Evolutionary conservation across 1,140 invertebrate species (phyloP), one percentile per base, ranked within the genome.

Genomic region (Cydia pomonella): DNA sequence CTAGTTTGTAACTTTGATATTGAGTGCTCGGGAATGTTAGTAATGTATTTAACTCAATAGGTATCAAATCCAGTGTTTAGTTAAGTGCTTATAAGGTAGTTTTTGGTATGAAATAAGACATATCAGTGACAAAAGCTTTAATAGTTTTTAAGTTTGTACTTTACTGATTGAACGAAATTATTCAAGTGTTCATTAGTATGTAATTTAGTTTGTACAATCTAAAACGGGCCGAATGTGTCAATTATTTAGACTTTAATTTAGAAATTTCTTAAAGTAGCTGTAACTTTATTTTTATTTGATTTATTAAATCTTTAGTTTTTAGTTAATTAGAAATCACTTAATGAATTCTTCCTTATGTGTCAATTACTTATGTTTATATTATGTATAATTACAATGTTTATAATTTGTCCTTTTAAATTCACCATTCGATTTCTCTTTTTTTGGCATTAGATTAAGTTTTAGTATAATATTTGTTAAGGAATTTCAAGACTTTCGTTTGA

Each of bases 401-500:
- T n/a, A n/a, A n/a, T 75, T 73, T 27, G 47, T 75, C 79, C 73
- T 66, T 44, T 66, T 78, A 81, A 75, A 62, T 64, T 79, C 25
- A 47, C 79, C 63, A 38, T 53, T 25, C 18, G 23, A 75, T 50
- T 74, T 72, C 50, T 4, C 59, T 38, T 76, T 73, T n/a, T 47
- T 74, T 47, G 64, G 44, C 38, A 71, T 74, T 75, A 73, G 38
- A 12, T 66, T 73, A 71, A 78, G 72, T 75, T 50, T 75, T 80
- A 79, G 88, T 89, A 86, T 33, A 38, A 18, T 33, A 33, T 33
- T 75, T 80, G 64, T 84, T 91, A 91, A 90, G 84, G 78, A 86
- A 80, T 79, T 79, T 81, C 82, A 93, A 89, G 87, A 93, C 90
- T 93, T 93, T 93, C 90, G 81, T 90, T 93, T 93, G 91, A 93